Conservation (phyloP, 2,888 invertebrate genomes). For the Acleris emargana region DNA sequence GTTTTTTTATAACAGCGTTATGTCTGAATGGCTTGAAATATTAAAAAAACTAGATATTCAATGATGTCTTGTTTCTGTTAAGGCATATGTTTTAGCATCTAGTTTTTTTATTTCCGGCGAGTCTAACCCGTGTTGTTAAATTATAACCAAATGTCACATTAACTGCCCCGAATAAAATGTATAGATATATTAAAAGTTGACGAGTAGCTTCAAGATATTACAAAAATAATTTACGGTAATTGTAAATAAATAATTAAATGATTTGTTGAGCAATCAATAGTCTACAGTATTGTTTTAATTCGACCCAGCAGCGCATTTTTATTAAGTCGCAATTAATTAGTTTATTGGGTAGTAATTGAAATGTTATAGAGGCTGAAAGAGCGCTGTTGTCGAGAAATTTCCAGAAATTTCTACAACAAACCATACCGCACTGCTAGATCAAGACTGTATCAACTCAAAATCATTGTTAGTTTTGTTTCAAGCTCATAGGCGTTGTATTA, state of each 20-base stretch:
- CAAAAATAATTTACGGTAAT: slow-evolving; percentile 12
- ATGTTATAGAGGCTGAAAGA: background rate
- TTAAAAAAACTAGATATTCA: background rate
- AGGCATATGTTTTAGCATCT: slow-evolving; percentile 6
- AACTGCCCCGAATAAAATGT: slow-evolving; percentile 12
- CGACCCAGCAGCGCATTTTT: slow-evolving; percentile 2
- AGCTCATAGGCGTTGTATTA: too few species aligned
- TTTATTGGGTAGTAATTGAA: background rate
- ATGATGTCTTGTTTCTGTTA: background rate
- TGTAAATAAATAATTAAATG: slow-evolving; percentile 25
- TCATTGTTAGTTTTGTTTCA: too few species aligned
- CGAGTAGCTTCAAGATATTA: slow-evolving; percentile 28
- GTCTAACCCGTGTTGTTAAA: background rate
- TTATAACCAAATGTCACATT: slow-evolving; percentile 15
- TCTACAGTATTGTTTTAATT: background rate
- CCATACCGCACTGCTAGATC: too few species aligned
- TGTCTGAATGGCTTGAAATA: background rate
- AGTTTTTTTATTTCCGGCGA: background rate
- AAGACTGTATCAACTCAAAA: too few species aligned
- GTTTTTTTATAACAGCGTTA: background rate
- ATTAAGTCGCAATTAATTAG: background rate
- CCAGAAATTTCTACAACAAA: background rate
- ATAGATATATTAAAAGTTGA: slow-evolving; percentile 34
- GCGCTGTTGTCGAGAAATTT: background rate
- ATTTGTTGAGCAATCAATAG: slow-evolving; percentile 13